phyloP scores from a whole-genome alignment of 2,113 vertebrate genomes.

The Murina feae region DNA sequence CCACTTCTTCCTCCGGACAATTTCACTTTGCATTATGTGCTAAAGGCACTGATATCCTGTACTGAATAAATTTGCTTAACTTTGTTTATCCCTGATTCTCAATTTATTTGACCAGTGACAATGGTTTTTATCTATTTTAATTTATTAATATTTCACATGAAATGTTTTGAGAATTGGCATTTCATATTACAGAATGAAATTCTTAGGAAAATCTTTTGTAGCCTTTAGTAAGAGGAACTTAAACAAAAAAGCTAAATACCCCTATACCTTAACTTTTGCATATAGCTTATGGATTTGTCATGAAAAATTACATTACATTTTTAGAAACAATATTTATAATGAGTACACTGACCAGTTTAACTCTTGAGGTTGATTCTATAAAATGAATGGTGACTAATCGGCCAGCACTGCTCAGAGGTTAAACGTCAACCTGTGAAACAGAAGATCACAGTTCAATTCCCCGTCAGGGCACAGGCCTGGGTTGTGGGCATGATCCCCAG shows the following conservation, averaged over 20 bases:
- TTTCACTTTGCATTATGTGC: background rate
- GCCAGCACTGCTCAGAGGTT: too few species aligned
- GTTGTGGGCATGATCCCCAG: too few species aligned
- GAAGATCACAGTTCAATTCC: too few species aligned
- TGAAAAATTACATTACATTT: background rate
- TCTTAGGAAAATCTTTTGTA: background rate
- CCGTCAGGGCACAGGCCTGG: too few species aligned
- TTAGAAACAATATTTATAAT: background rate
- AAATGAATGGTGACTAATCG: background rate
- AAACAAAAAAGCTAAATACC: background rate
- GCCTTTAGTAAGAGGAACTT: background rate
- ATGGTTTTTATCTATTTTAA: background rate
- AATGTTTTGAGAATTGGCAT: background rate
- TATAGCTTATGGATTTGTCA: background rate
- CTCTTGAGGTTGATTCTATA: background rate
- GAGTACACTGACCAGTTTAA: background rate
- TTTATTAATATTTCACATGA: background rate
- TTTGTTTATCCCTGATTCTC: background rate
- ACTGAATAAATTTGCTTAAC: background rate
- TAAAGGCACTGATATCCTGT: background rate
- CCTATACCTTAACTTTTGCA: background rate
- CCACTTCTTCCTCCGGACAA: accelerated
- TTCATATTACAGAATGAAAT: background rate
- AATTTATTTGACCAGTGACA: background rate
- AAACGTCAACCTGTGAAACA: too few species aligned